These are phyloP conservation scores for Ceuthmochares aereus DNA, from an alignment of 2,113 vertebrate genomes.

Conservation along the genomic window DNA sequence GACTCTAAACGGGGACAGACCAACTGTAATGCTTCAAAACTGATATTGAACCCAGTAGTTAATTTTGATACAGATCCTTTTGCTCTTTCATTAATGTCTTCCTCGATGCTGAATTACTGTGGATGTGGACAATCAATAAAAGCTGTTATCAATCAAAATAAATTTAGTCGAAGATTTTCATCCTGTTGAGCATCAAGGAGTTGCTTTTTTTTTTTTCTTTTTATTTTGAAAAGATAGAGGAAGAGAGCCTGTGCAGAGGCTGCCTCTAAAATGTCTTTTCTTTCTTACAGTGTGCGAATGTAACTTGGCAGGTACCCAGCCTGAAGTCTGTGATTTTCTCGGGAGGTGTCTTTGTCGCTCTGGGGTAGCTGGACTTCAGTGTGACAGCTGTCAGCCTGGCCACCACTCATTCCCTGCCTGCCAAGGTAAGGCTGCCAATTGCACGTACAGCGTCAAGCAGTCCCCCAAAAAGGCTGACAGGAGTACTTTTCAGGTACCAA, in stretches of 20 bases:
- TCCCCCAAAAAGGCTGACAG: background rate
- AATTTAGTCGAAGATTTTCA: background rate
- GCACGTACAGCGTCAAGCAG: background rate
- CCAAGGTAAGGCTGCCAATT: slow-evolving; percentile 72
- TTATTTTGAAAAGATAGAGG: background rate
- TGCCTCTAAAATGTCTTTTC: slow-evolving; percentile 1
- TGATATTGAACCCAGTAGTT: background rate
- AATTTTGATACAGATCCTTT: background rate
- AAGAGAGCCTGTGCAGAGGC: background rate
- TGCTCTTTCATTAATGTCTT: background rate
- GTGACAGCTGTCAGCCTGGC: slow-evolving; percentile 81
- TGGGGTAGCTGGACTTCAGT: slow-evolving; percentile 77
- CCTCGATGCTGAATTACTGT: background rate
- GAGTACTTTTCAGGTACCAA: background rate
- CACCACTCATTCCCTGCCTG: slow-evolving; percentile 86
- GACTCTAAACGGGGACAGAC: background rate
- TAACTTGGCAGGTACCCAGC: slow-evolving; percentile 76
- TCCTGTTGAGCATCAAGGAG: background rate
- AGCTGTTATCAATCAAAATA: background rate
- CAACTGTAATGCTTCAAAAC: background rate
- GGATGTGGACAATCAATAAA: background rate
- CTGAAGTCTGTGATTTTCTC: slow-evolving; percentile 73
- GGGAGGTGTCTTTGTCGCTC: slow-evolving; percentile 86
- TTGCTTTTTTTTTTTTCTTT: background rate
- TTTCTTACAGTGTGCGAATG: slow-evolving; percentile 82